Conservation (phyloP, 2,888 invertebrate species). For the Microchrysa polita region DNA sequence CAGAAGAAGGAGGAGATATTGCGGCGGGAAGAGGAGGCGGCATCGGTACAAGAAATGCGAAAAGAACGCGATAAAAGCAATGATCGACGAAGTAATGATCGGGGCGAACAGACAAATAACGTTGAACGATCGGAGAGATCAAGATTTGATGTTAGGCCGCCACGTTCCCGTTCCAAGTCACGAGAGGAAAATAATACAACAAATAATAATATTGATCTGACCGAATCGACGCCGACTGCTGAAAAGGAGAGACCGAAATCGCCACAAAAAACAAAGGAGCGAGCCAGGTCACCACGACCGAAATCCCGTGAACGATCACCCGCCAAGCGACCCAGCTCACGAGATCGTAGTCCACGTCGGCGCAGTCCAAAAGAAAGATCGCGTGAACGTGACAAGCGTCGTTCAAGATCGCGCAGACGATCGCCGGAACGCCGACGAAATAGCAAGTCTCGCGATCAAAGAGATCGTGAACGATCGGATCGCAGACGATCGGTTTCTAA, state of each 20-base stretch:
- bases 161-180: constrained; percentile 64
- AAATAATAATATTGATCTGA: constrained; percentile 53
- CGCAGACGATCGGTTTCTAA: constrained; percentile 55
- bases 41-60: constrained; percentile 54
- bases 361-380: constrained; percentile 48
- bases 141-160: constrained; percentile 54
- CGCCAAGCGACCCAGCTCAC: constrained; percentile 56
- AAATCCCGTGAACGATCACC: constrained; percentile 58
- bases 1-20: constrained; percentile 97
- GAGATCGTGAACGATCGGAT: constrained; percentile 51
- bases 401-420: constrained; percentile 55
- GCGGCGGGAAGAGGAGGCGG: constrained; percentile 70
- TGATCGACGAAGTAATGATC: constrained; percentile 59
- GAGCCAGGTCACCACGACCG: constrained; percentile 60
- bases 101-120: constrained; percentile 61
- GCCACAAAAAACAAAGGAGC: constrained; percentile 57
- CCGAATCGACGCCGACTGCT: constrained; percentile 47
- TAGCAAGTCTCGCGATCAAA: constrained; percentile 55
- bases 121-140: constrained; percentile 49
- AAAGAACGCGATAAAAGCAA: constrained; percentile 64
- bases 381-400: constrained; percentile 54
- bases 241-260: constrained; percentile 44
- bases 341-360: constrained; percentile 55
- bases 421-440: constrained; percentile 51
- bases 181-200: constrained; percentile 57